These are phyloP conservation scores for Centropyge bicolor DNA, from an alignment of 2,797 vertebrate species.

Conservation along the genomic window DNA sequence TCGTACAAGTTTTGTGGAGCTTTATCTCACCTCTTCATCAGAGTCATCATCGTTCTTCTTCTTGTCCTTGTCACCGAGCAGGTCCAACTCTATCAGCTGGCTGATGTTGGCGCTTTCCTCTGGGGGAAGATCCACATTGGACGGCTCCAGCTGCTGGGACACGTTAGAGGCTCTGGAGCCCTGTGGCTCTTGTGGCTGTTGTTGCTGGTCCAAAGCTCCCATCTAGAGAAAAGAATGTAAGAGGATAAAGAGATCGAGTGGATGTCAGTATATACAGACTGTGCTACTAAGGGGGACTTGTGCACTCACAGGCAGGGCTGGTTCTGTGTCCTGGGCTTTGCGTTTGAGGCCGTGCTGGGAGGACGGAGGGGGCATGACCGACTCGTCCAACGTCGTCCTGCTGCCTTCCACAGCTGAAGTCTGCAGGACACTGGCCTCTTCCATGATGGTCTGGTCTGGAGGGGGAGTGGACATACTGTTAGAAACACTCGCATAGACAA, in stretches of 20 bases:
- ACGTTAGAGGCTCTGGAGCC: slow-evolving; percentile 67
- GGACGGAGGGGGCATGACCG: slow-evolving; percentile 93
- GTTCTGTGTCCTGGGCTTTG: slow-evolving; percentile 91
- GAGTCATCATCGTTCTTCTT: slow-evolving; percentile 94
- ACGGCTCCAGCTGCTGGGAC: slow-evolving; percentile 87
- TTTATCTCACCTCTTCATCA: slow-evolving; percentile 88
- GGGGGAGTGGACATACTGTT: neutral
- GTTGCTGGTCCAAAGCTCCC: slow-evolving; percentile 85
- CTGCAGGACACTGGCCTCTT: slow-evolving; percentile 92
- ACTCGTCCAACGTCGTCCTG: slow-evolving; percentile 91
- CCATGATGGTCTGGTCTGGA: slow-evolving; percentile 93
- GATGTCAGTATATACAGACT: no score
- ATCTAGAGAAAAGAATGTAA: slow-evolving; percentile 54
- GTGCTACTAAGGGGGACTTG: neutral
- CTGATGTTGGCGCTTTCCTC: slow-evolving; percentile 92
- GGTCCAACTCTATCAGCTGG: slow-evolving; percentile 93
- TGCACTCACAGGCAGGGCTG: slow-evolving; percentile 89
- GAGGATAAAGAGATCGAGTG: neutral
- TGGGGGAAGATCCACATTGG: slow-evolving; percentile 91
- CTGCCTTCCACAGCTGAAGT: slow-evolving; percentile 92
- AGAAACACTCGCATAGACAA: neutral
- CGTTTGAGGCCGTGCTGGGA: slow-evolving; percentile 91
- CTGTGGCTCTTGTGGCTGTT: slow-evolving; percentile 60
- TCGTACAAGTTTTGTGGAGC: neutral
- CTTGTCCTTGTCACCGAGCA: slow-evolving; percentile 92